A percentile compares a stretch with the other conserved stretches of the same genome.
Conservation (phyloP, 2,797 vertebrate genomes). For the Tiaroga cobitis region DNA sequence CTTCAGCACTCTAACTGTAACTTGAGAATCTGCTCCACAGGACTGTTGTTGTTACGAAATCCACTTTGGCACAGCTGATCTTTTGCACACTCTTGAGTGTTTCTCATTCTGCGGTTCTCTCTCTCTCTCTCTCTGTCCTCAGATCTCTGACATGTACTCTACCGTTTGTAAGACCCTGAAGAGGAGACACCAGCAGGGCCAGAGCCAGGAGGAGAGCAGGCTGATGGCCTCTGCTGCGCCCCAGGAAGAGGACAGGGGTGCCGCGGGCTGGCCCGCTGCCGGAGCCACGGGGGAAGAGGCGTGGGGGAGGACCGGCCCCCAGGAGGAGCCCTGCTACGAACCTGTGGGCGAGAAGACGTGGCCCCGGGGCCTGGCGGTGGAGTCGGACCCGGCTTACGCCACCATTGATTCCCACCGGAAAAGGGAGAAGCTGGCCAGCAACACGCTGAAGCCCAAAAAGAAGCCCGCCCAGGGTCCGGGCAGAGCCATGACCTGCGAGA, state of each 20-base stretch:
- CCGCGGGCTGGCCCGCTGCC: conserved; percentile 36
- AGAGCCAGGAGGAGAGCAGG: conserved; percentile 71
- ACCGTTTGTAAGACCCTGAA: conserved; percentile 81
- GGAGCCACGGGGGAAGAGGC: conserved; percentile 62
- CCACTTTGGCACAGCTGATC: conserved; percentile 44
- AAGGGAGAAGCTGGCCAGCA: conserved; percentile 70
- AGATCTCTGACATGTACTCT: conserved; percentile 85
- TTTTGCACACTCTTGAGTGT: conserved; percentile 37
- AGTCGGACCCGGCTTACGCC: conserved; percentile 76
- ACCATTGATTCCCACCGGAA: conserved; percentile 78
- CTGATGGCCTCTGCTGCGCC: conserved; percentile 71
- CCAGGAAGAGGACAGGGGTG: conserved; percentile 63
- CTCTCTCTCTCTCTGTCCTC: conserved; percentile 57
- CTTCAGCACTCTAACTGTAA: conserved; percentile 36
- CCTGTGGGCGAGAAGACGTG: conserved; percentile 75
- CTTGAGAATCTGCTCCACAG: conserved; percentile 23
- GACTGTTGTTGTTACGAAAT: conserved; percentile 52
- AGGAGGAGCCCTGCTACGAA: conserved; percentile 80
- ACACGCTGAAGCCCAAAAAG: conserved; percentile 76
- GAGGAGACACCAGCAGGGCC: conserved; percentile 69
- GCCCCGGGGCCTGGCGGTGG: conserved; percentile 64
- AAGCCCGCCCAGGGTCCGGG: conserved; percentile 63
- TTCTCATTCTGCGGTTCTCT: conserved; percentile 51
- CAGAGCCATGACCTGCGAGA: conserved; percentile 74
- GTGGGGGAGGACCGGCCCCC: conserved; percentile 70